A percentile compares a stretch with the other conserved stretches of the same genome.
phyloP scores from a whole-genome alignment of 2,113 vertebrate species.

The Panthera leo region DNA sequence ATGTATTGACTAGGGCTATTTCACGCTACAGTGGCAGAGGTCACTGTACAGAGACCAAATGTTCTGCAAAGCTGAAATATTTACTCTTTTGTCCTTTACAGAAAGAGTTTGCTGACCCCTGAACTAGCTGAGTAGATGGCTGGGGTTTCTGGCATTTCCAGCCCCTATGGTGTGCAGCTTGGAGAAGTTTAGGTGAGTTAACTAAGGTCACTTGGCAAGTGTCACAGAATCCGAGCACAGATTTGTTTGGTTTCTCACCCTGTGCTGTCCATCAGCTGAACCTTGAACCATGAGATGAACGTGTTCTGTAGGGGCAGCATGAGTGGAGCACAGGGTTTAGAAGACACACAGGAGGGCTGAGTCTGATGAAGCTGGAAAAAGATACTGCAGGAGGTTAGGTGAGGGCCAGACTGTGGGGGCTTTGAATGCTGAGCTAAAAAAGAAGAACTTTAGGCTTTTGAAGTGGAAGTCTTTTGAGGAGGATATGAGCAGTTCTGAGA shows the following conservation, averaged over 20 bases:
- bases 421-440: background rate
- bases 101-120: background rate
- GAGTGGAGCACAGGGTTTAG: background rate
- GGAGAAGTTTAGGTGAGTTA: background rate
- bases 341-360: background rate
- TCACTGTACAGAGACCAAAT: background rate
- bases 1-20: background rate
- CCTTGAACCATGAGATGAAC: background rate
- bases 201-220: background rate
- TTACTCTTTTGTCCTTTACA: background rate
- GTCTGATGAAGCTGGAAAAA: background rate
- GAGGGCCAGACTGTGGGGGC: background rate
- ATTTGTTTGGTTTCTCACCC: background rate
- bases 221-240: background rate
- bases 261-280: background rate
- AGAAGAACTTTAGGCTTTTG: background rate
- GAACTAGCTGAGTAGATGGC: background rate
- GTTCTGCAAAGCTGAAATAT: background rate
- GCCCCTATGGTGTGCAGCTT: background rate
- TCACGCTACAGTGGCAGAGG: background rate
- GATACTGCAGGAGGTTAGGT: too few species aligned
- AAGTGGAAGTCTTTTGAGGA: conserved; percentile 10
- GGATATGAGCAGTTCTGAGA: background rate
- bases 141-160: background rate
- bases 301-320: background rate